A percentile compares a stretch with the other conserved stretches of the same genome.
Evolutionary conservation across 2,888 invertebrate species (phyloP).

Genomic region (Clivina fossor): DNA sequence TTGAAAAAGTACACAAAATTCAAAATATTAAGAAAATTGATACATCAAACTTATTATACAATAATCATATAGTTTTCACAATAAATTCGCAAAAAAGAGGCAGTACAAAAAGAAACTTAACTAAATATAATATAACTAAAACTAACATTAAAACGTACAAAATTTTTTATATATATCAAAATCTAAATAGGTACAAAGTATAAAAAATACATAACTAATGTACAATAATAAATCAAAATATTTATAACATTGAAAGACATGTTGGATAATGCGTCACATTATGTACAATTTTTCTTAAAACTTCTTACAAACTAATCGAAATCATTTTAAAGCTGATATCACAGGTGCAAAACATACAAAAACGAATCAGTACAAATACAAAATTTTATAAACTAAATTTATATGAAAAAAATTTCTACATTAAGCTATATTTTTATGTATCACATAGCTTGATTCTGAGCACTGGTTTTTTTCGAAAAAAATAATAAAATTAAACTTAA

Average conservation of each 20-base stretch:
- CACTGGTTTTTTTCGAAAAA: constrained; percentile 36
- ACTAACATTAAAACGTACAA: no score
- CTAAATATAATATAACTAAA: constrained; percentile 9
- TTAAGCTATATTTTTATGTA: constrained; percentile 40
- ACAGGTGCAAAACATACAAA: constrained; percentile 45
- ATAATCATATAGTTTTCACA: constrained; percentile 7
- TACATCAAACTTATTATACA: constrained; percentile 1
- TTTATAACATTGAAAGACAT: constrained; percentile 23
- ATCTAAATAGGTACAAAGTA: no score
- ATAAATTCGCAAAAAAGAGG: constrained; percentile 31
- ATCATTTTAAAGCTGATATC: constrained; percentile 50
- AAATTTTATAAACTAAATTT: constrained; percentile 3
- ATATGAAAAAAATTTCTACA: constrained; percentile 8
- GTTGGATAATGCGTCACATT: constrained; percentile 9
- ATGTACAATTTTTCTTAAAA: constrained; percentile 20
- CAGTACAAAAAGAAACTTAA: constrained; percentile 14
- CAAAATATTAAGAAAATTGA: constrained; percentile 6
- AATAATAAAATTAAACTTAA: constrained; percentile 17
- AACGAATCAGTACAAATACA: constrained; percentile 22
- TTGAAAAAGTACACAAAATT: not conserved
- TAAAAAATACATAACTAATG: constrained; percentile 14
- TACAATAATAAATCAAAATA: constrained; percentile 8
- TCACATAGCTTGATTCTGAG: constrained; percentile 51
- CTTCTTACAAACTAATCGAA: constrained; percentile 20
- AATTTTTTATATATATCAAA: no score